These are phyloP conservation scores for Stylophora pistillata DNA, from an alignment of 64 coral and sea anemone genomes.

Conservation along the genomic window DNA sequence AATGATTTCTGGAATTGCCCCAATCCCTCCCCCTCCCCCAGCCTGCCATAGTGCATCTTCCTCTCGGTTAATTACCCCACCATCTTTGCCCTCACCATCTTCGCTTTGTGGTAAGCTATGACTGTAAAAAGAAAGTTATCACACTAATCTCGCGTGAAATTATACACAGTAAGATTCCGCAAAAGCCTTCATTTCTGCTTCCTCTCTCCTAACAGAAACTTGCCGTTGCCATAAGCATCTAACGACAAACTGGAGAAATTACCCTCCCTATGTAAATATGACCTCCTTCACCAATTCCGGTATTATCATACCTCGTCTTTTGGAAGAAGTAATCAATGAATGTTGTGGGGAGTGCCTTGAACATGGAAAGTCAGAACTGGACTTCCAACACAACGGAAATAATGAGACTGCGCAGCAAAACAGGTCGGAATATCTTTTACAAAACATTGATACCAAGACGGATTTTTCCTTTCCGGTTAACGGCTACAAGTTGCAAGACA, in stretches of 20 bases:
- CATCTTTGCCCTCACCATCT: too few species aligned
- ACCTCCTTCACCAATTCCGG: slow-evolving; percentile 21
- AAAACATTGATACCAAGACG: slow-evolving; percentile 34
- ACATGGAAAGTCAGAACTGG: background rate
- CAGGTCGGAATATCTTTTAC: background rate
- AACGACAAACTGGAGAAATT: slow-evolving; percentile 61
- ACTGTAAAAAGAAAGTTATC: too few species aligned
- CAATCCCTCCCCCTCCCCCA: too few species aligned
- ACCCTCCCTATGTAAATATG: slow-evolving; percentile 65
- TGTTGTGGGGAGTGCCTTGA: slow-evolving; percentile 63
- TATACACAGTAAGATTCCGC: too few species aligned
- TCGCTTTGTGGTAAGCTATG: too few species aligned
- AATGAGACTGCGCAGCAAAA: background rate
- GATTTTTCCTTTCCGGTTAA: slow-evolving; percentile 80
- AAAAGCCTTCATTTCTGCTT: too few species aligned
- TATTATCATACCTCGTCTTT: slow-evolving; percentile 53
- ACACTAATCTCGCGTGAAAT: too few species aligned
- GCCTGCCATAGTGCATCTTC: too few species aligned
- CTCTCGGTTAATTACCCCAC: too few species aligned
- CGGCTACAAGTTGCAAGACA: slow-evolving; percentile 57
- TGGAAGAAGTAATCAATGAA: slow-evolving; percentile 34
- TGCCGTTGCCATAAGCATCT: slow-evolving; percentile 68
- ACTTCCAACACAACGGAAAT: background rate
- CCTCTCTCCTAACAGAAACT: slow-evolving; percentile 43
- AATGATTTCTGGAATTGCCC: too few species aligned